Base-by-base conservation (phyloP, 64 coral and sea anemone genomes). In the Anthopleura sola region DNA sequence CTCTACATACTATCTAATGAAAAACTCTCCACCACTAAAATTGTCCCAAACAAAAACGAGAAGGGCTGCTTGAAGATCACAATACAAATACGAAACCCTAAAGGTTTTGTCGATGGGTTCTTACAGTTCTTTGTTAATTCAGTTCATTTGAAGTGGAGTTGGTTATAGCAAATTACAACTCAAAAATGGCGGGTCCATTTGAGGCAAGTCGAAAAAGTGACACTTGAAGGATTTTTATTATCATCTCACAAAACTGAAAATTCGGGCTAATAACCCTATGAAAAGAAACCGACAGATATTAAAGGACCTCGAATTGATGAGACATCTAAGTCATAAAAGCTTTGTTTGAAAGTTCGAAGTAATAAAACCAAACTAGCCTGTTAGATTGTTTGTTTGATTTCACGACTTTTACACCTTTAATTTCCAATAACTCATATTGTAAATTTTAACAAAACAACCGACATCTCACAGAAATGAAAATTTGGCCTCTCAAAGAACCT, bases 181-280 rank as follows among this genome's bases (percentile, higher is more conserved):
- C n/a, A 19, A 16, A 81, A 48, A 48, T 24, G 28, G 13, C 38
- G 49, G 78, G 38, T 54, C 50, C 24, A 60, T 83, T 83, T 83
- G 82, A 60, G 82, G 23, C 47, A 2, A 83, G 12, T 24, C 55
- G 46, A 49, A 28, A 56, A 83, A 28, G 55, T 56, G 55, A 53
- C 82, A 83, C 21, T 55, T 58, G 4, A 47, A 83, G 20, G 23
- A 56, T 83, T 58, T 83, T 60, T 83, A 18, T 83, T 58, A 83
- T 83, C 82, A 83, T 36, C 21, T 54, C 48, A 85, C 82, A 90
- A 90, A 84, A 90, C 82, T 78, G 82, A 56, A 83, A 85, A 68
- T 80, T 20, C 58, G 24, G 78, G 50, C 81, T 85, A 84, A 91
- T 91, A 86, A 80, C 81, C 75, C 12, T 26, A 56, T 37, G 32